Percentiles rank a stretch among this genome's conserved stretches.
Evolutionary conservation across 2,888 invertebrate genomes (phyloP).

Genomic region (Pecten maximus): DNA sequence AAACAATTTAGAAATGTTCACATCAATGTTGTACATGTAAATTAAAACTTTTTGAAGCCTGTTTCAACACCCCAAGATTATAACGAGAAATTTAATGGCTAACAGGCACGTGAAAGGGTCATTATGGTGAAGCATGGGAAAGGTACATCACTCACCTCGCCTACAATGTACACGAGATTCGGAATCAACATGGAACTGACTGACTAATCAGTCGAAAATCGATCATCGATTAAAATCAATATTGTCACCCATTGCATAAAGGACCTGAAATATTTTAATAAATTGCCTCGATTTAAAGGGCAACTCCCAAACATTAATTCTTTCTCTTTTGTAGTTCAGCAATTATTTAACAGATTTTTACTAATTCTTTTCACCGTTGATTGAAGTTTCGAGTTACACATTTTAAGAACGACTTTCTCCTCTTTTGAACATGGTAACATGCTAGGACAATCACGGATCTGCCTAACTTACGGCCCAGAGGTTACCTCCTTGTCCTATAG

Average conservation of each 20-base stretch:
- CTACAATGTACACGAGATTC: background rate
- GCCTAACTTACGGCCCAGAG: background rate
- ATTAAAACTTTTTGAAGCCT: background rate
- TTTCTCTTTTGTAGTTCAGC: constrained; percentile 12
- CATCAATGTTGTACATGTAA: background rate
- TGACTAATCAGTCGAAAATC: constrained; percentile 22
- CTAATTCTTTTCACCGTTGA: background rate
- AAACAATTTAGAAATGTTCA: background rate
- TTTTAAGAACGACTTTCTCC: background rate
- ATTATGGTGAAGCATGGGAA: background rate
- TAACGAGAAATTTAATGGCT: background rate
- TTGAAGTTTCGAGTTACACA: background rate
- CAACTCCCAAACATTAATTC: background rate
- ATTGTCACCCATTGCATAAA: constrained; percentile 16
- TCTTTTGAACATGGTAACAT: background rate
- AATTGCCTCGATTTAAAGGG: background rate
- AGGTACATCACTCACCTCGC: background rate
- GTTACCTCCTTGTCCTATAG: background rate
- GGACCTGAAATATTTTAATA: background rate
- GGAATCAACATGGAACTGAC: background rate
- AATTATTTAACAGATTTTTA: constrained; percentile 15
- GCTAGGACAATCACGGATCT: background rate
- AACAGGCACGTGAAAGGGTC: background rate
- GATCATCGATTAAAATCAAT: constrained; percentile 35
- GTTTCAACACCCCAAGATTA: background rate